phyloP scores from a whole-genome alignment of 2,113 vertebrate species.

The Dasyurus viverrinus region DNA sequence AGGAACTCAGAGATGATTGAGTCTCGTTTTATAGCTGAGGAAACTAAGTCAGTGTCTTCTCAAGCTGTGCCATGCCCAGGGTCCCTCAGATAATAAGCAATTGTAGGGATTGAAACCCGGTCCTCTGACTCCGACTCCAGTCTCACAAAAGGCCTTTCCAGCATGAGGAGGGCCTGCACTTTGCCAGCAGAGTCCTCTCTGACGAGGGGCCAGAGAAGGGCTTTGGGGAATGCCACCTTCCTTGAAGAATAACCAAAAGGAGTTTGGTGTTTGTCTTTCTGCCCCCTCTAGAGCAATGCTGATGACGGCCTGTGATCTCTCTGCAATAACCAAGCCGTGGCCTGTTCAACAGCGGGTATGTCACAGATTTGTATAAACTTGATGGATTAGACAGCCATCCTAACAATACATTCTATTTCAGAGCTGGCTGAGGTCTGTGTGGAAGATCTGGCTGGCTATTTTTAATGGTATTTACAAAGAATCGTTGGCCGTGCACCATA shows the following conservation, averaged over 20 bases:
- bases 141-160: background rate
- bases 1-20: background rate
- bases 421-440: background rate
- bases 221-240: background rate
- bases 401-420: background rate
- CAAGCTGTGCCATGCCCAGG: background rate
- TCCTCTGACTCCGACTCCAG: background rate
- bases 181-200: background rate
- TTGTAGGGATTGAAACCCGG: background rate
- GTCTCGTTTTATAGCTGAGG: too few relatives aligned
- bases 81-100: background rate
- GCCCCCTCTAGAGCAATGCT: slow-evolving; percentile 92
- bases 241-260: background rate
- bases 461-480: slow-evolving; percentile 1
- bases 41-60: background rate
- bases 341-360: slow-evolving; percentile 96
- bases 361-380: background rate
- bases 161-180: background rate
- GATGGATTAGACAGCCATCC: background rate
- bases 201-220: background rate
- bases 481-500: background rate
- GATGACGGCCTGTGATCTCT: slow-evolving; percentile 99
- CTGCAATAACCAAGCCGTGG: slow-evolving; percentile 99
- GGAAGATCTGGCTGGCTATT: background rate
- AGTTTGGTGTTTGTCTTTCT: slow-evolving; percentile 35